Conservation (phyloP, 2,888 invertebrate species). For the Xylota segnis region DNA sequence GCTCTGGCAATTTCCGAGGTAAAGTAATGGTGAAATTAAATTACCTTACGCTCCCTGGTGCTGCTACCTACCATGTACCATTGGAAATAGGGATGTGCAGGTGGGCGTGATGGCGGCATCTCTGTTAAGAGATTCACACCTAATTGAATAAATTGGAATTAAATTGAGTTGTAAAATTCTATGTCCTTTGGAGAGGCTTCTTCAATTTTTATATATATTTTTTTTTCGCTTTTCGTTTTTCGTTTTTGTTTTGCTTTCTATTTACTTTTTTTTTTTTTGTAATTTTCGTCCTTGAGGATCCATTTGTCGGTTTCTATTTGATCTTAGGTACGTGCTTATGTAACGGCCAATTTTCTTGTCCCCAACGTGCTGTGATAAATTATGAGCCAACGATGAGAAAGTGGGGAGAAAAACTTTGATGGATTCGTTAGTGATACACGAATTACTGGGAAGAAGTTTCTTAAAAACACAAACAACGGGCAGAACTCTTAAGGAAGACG, state of each 20-base stretch:
- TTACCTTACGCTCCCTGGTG: constrained; percentile 40
- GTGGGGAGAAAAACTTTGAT: constrained; percentile 17
- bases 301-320: constrained; percentile 60
- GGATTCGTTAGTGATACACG: constrained; percentile 47
- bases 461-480: constrained; percentile 21
- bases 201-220: constrained; percentile 19
- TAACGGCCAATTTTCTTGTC: constrained; percentile 47
- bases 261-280: constrained; percentile 5
- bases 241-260: constrained; percentile 1
- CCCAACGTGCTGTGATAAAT: not conserved
- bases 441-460: not conserved
- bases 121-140: constrained; percentile 69
- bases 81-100: constrained; percentile 1
- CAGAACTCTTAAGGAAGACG: not conserved
- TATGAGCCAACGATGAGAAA: not conserved
- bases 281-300: constrained; percentile 35
- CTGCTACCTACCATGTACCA: not conserved
- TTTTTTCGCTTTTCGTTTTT: no score
- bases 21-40: constrained; percentile 74
- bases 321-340: constrained; percentile 50
- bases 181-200: constrained; percentile 23
- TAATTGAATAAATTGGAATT: constrained; percentile 76
- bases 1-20: constrained; percentile 66
- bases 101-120: constrained; percentile 31
- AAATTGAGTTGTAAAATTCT: constrained; percentile 75